Evolutionary conservation across 2,797 vertebrate species (phyloP).

Genomic region (Erithacus rubecula): DNA sequence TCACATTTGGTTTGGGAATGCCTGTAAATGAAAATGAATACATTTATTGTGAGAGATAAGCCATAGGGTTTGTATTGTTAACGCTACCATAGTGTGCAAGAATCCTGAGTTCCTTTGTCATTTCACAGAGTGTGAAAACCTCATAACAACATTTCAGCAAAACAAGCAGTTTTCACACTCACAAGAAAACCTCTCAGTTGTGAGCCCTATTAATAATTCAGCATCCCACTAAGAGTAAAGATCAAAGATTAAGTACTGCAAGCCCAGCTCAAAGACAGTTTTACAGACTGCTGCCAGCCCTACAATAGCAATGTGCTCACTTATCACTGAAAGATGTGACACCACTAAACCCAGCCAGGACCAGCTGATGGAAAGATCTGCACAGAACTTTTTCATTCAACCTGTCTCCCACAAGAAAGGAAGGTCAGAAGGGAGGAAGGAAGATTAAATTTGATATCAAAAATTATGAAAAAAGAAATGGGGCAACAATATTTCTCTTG

Average conservation of each 20-base stretch:
- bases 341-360: neutral
- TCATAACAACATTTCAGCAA: neutral
- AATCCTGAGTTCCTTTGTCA: neutral
- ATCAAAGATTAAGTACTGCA: neutral
- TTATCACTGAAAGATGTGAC: neutral
- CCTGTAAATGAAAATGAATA: conserved; percentile 72
- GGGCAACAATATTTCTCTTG: neutral
- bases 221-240: neutral
- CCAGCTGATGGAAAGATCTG: neutral
- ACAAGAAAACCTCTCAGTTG: neutral
- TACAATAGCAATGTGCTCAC: neutral
- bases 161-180: neutral
- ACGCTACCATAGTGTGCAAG: fast-evolving
- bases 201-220: neutral
- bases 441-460: neutral
- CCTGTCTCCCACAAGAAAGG: neutral
- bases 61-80: neutral
- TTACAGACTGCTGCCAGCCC: neutral
- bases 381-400: neutral
- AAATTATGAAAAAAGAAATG: neutral
- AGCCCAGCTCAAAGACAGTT: neutral
- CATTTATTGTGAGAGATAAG: neutral
- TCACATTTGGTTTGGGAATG: conserved; percentile 79
- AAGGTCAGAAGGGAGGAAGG: neutral
- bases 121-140: neutral